phyloP scores from a whole-genome alignment of 2,113 vertebrate species.

The Calyptommatus sinebrachiatus region DNA sequence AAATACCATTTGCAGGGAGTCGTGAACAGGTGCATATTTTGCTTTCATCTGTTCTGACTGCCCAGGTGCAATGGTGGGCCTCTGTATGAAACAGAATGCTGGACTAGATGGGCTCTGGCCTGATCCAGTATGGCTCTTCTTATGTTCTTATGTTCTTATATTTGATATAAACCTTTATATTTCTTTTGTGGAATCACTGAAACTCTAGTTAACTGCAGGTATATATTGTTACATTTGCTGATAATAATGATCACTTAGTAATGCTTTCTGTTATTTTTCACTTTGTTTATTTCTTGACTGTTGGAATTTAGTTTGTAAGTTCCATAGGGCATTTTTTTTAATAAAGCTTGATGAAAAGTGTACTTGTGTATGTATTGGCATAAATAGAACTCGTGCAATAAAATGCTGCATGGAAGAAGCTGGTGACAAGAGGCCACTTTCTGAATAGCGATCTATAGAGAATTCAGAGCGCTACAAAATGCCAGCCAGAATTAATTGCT shows the following conservation, averaged over 20 bases:
- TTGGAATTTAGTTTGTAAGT: background rate
- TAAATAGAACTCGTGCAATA: background rate
- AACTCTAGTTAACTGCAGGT: background rate
- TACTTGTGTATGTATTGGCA: background rate
- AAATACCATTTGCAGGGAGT: too few species aligned
- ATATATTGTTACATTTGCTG: background rate
- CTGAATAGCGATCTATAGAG: slow-evolving; percentile 18
- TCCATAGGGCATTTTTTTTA: background rate
- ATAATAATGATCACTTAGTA: background rate
- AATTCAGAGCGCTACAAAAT: slow-evolving; percentile 38
- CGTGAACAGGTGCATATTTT: too few species aligned
- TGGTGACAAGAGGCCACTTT: slow-evolving; percentile 31
- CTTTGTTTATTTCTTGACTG: background rate
- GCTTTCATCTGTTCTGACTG: too few species aligned
- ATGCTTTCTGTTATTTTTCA: background rate
- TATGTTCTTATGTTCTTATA: too few species aligned
- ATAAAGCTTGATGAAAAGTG: background rate
- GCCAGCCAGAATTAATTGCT: slow-evolving; percentile 57
- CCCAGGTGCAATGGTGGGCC: too few species aligned
- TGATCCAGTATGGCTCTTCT: too few species aligned
- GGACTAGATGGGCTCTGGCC: too few species aligned
- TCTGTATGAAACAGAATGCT: too few species aligned
- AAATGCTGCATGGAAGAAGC: slow-evolving; percentile 29
- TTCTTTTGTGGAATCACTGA: too few species aligned
- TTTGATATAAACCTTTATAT: too few species aligned